Evolutionary conservation across 2,797 vertebrate species (phyloP).

Genomic region (Sebastes hubbsi): DNA sequence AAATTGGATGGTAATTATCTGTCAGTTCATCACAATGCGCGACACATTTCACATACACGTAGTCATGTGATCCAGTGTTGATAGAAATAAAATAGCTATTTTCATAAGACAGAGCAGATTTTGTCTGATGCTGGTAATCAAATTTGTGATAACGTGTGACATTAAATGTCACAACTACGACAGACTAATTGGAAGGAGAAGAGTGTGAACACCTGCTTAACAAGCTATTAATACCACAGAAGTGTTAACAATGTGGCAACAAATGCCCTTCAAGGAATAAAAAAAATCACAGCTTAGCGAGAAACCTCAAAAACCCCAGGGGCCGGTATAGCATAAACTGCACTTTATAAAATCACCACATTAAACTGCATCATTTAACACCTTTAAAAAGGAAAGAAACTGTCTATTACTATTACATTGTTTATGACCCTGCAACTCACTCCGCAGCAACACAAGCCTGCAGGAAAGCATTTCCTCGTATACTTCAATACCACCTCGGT

Average conservation of each 20-base stretch:
- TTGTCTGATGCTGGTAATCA: background rate
- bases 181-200: slow-evolving; percentile 25
- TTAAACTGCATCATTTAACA: slow-evolving; percentile 62
- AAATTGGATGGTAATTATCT: background rate
- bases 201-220: slow-evolving; percentile 34
- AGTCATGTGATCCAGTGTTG: background rate
- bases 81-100: background rate
- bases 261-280: background rate
- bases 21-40: background rate
- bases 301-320: slow-evolving; percentile 3
- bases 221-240: slow-evolving; percentile 12
- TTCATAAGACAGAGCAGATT: background rate
- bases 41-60: background rate
- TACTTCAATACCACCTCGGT: slow-evolving; percentile 55
- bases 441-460: slow-evolving; percentile 11
- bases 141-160: background rate
- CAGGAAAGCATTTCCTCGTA: slow-evolving; percentile 1
- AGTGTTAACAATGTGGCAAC: slow-evolving; percentile 27
- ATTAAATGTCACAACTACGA: slow-evolving; percentile 13
- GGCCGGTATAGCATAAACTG: slow-evolving; percentile 2
- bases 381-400: slow-evolving; percentile 32
- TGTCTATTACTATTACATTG: slow-evolving; percentile 41
- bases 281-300: slow-evolving; percentile 10
- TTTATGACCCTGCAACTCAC: slow-evolving; percentile 21
- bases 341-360: slow-evolving; percentile 43